Percentiles rank a stretch among this genome's conserved stretches.
These are phyloP conservation scores for Ceratosolen fusciceps DNA, from an alignment of 1,140 invertebrate species.

Conservation along the genomic window DNA sequence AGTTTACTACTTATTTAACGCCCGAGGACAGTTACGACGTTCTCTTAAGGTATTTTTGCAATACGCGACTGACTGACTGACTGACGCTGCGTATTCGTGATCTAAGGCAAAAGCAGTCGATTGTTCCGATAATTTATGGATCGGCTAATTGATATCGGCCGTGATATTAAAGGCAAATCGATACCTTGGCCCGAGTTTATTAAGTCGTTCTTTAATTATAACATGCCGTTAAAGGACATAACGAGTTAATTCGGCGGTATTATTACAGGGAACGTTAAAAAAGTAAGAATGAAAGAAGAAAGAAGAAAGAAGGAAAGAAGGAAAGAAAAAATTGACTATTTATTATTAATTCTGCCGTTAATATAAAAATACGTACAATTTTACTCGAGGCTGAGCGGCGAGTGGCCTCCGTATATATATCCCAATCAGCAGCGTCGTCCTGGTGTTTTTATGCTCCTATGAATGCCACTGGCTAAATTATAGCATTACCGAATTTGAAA, in stretches of 20 bases:
- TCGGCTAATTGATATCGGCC: too few relatives aligned
- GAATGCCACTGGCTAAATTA: background rate
- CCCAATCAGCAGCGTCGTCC: background rate
- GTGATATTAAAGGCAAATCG: too few relatives aligned
- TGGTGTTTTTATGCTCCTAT: background rate
- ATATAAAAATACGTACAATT: constrained; percentile 3
- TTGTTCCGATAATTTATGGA: too few relatives aligned
- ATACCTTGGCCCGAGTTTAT: too few relatives aligned
- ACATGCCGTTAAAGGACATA: background rate
- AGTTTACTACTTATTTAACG: background rate
- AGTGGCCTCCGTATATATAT: background rate
- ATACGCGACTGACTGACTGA: too few relatives aligned
- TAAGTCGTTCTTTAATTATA: background rate
- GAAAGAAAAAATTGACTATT: background rate
- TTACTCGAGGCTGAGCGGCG: background rate
- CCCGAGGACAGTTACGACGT: too few relatives aligned
- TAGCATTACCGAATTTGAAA: background rate
- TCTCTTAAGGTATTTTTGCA: too few relatives aligned
- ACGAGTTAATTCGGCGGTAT: background rate
- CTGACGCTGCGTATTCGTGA: too few relatives aligned
- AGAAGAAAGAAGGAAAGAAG: too few relatives aligned
- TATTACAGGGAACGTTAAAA: too few relatives aligned
- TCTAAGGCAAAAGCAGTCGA: too few relatives aligned
- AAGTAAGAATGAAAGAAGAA: too few relatives aligned
- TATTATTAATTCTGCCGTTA: background rate